Evolutionary conservation across 1,140 invertebrate genomes (phyloP), one percentile per base, ranked within the genome.

Genomic region (Dinoponera quadriceps): DNA sequence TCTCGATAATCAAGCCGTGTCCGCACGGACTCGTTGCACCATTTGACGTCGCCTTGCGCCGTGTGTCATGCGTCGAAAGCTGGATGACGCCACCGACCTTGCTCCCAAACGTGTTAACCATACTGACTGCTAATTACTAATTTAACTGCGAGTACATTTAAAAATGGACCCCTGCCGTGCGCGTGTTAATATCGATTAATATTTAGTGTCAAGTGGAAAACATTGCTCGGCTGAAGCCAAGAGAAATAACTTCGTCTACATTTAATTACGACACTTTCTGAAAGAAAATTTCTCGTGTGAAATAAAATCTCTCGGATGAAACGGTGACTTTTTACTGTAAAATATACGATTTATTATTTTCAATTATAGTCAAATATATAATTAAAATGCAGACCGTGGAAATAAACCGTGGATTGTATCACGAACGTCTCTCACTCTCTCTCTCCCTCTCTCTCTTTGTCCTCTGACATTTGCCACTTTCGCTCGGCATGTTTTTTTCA

Each of bases 401-500:
- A n/a, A 18, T 75, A 75, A 75, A 75, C 29, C 38, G 22, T 63
- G 59, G 33, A 75, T 63, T 75, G 38, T 14, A n/a, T 63, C 55
- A 18, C 16, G 13, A 14, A 33, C 3, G 22, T n/a, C 4, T 18
- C 18, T 48, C n/a, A 25, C 38, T 25, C 14, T 25, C 25, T 20
- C 25, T 27, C 20, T 2, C 13, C n/a, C 49, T 63, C 57, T 44
- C 29, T 49, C 49, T 16, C 5, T 54, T 59, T 57, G 33, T 51
- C 75, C 65, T 80, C 59, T 80, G 75, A 63, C 63, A 78, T 78
- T 80, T 80, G 51, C 49, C 49, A 69, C 65, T 77, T 77, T 77
- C 29, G 48, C 62, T 55, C 48, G 27, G 33, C 62, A 48, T 14
- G 62, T 33, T 80, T 80, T 44, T 48, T 80, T 80, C 29, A 29